Evolutionary conservation across 2,888 invertebrate genomes (phyloP), one percentile per base, ranked within the genome.

Genomic region (Beris morrisii): DNA sequence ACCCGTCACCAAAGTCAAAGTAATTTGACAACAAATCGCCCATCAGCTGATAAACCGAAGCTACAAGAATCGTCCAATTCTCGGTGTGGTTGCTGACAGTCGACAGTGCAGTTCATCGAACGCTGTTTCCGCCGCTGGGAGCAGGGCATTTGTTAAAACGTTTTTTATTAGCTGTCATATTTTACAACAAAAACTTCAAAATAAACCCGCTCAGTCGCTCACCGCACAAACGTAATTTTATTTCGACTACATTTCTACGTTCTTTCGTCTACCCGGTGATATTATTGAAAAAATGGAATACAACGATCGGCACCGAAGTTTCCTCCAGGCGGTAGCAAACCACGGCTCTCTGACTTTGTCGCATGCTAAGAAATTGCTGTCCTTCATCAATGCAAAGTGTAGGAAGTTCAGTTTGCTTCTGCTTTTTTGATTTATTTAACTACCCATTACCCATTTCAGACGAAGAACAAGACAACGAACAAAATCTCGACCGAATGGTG

Each of bases 241-340:
- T 22, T 22, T 22, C 22, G 3, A 22, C 22, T 22, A 22, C 22
- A 22, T 22, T 22, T 22, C 22, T 22, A 22, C 22, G 22, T 22
- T 22, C 3, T 22, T 22, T 22, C 22, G 22, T 22, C 22, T 22
- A 22, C 22, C 22, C 22, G 22, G 22, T 22, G 22, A 22, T 22
- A 22, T 22, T 22, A 22, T 22, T 22, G 3, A 22, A 38, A 28
- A 45, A 12, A 58, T 58, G 57, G 44, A 6, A 4, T 38, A 61
- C 28, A 52, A 65, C 32, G 67, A 69, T 50, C 68, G 73, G 9
- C 71, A 73, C 58, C 70, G 71, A 59, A 70, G 69, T 4, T 73
- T 75, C 63, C 53, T 75, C 7, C 75, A 75, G 66, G 65, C 72
- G 1, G 72, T 73, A 12, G 70, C 73, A 7, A 69, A 71, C 31